Evolutionary conservation across 1,140 invertebrate species (phyloP).

Genomic region (Uloborus diversus): DNA sequence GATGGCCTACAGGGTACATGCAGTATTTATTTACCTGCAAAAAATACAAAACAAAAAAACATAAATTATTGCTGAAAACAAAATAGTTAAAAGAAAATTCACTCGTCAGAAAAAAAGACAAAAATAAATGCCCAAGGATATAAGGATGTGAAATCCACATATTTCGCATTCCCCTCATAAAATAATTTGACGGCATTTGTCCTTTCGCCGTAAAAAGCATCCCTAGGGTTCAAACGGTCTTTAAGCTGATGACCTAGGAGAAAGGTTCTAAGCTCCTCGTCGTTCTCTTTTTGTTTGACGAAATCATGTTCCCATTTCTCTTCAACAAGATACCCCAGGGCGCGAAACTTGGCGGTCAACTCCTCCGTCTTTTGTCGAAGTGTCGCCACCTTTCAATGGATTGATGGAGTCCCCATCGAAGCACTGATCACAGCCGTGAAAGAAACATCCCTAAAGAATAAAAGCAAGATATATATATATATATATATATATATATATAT

Average conservation of each 20-base stretch:
- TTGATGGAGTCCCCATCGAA: too few relatives aligned
- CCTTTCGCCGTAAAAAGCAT: neutral
- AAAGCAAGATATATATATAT: too few relatives aligned
- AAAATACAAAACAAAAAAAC: neutral
- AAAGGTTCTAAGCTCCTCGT: neutral
- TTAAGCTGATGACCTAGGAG: neutral
- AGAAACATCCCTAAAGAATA: too few relatives aligned
- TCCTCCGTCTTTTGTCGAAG: too few relatives aligned
- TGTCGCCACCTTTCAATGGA: too few relatives aligned
- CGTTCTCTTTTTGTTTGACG: neutral
- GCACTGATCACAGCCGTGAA: too few relatives aligned
- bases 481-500: too few relatives aligned
- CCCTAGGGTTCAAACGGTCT: neutral
- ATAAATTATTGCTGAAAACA: neutral
- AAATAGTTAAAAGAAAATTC: neutral
- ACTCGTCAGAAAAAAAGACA: neutral
- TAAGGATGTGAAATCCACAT: conserved; percentile 10
- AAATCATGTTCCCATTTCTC: conserved; percentile 6
- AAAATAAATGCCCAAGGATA: neutral
- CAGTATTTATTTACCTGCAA: neutral
- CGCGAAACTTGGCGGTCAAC: too few relatives aligned
- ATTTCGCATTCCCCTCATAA: neutral
- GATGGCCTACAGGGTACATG: conserved; percentile 1
- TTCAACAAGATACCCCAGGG: neutral
- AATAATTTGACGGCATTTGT: conserved; percentile 6